A percentile compares a stretch with the other conserved stretches of the same genome.
Evolutionary conservation across 2,113 vertebrate species (phyloP).

Genomic region (Prunella fulvescens): DNA sequence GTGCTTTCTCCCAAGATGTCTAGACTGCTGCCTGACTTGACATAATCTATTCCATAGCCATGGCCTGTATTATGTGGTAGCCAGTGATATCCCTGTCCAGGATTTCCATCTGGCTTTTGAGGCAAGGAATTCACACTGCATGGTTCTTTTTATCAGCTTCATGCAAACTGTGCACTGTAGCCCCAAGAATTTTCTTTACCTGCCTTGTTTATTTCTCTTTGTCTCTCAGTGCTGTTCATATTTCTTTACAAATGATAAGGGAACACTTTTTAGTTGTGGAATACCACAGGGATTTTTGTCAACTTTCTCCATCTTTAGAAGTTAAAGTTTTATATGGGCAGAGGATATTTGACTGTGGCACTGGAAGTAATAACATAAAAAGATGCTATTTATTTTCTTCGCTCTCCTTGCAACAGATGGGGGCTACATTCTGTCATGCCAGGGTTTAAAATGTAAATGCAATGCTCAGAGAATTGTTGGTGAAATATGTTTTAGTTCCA

Average conservation of each 20-base stretch:
- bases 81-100: background rate
- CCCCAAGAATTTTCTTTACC: conserved; percentile 7
- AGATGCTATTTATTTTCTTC: conserved; percentile 22
- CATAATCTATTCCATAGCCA: conserved; percentile 15
- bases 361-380: conserved; percentile 26
- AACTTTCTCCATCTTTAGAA: background rate
- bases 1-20: background rate
- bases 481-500: background rate
- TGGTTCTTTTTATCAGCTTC: background rate
- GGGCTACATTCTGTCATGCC: background rate
- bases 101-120: conserved; percentile 19
- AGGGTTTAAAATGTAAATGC: background rate
- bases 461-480: background rate
- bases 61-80: background rate
- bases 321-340: conserved; percentile 3
- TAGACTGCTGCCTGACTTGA: background rate
- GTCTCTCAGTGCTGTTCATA: background rate
- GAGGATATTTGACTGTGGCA: conserved; percentile 13
- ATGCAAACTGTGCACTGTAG: background rate
- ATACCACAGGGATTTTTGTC: background rate
- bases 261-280: background rate
- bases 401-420: background rate
- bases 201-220: background rate
- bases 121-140: background rate
- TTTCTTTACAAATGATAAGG: background rate